phyloP scores from a whole-genome alignment of 1,140 invertebrate genomes.

The Hermetia illucens region DNA sequence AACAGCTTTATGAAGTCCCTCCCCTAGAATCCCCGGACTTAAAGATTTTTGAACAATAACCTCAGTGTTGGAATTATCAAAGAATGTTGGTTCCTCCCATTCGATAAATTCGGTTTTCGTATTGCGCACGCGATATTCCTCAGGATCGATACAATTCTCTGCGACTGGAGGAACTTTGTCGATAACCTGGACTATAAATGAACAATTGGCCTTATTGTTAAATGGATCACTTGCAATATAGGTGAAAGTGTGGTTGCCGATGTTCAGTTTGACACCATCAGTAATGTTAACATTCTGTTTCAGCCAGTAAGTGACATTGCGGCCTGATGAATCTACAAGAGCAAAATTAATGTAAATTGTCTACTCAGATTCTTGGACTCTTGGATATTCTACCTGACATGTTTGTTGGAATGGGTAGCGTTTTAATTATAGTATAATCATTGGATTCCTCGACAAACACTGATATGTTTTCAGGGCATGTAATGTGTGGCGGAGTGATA shows the following conservation, averaged over 20 bases:
- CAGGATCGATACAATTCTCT: slow-evolving; percentile 46
- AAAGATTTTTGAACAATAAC: background rate
- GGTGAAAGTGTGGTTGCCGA: slow-evolving; percentile 34
- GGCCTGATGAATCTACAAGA: slow-evolving; percentile 33
- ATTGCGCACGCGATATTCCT: slow-evolving; percentile 33
- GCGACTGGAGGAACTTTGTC: slow-evolving; percentile 46
- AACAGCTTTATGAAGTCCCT: slow-evolving; percentile 23
- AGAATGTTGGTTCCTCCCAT: slow-evolving; percentile 53
- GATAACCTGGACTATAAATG: slow-evolving; percentile 35
- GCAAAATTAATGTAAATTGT: background rate
- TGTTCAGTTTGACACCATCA: slow-evolving; percentile 23
- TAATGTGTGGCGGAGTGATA: slow-evolving; percentile 20
- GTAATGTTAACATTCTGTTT: slow-evolving; percentile 29
- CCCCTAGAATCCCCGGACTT: background rate
- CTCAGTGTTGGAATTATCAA: slow-evolving; percentile 45
- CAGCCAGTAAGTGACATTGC: slow-evolving; percentile 32
- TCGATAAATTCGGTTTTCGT: too few species aligned
- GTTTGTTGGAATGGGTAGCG: background rate
- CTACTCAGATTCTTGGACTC: too few species aligned
- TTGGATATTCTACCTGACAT: too few species aligned
- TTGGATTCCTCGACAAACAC: background rate
- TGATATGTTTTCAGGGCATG: slow-evolving; percentile 2
- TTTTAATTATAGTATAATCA: background rate
- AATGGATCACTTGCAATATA: slow-evolving; percentile 38
- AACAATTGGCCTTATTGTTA: slow-evolving; percentile 38